These are phyloP conservation scores for Ceratosolen solmsi DNA, from an alignment of 1,140 invertebrate genomes.

Conservation along the genomic window DNA sequence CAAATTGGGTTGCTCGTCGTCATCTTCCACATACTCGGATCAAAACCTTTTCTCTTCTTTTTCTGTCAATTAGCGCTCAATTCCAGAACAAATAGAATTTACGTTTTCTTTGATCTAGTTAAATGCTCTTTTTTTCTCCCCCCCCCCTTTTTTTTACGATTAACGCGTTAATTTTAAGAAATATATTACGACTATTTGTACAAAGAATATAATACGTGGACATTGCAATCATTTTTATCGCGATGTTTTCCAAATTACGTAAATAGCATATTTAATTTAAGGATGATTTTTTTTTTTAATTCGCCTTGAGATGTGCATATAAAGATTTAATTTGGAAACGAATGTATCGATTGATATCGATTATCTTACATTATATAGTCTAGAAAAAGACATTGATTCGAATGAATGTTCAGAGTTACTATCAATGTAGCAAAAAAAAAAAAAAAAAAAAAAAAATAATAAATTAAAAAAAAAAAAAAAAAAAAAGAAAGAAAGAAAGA, in stretches of 20 bases:
- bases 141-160: too few relatives aligned
- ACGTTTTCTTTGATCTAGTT: too few relatives aligned
- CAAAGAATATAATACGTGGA: neutral
- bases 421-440: conserved; percentile 31
- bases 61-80: neutral
- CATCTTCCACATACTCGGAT: conserved; percentile 16
- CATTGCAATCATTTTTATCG: conserved; percentile 16
- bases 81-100: too few relatives aligned
- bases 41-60: neutral
- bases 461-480: conserved; percentile 16
- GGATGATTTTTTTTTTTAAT: too few relatives aligned
- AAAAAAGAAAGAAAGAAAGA: neutral
- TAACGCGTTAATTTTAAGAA: neutral
- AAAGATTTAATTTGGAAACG: too few relatives aligned
- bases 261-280: neutral
- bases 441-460: conserved; percentile 31
- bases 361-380: too few relatives aligned
- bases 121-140: too few relatives aligned
- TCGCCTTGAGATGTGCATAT: too few relatives aligned
- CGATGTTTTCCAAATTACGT: neutral
- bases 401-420: conserved; percentile 43
- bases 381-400: neutral
- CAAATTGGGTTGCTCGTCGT: neutral
- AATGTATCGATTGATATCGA: too few relatives aligned
- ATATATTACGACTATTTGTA: neutral